phyloP scores from a whole-genome alignment of 2,888 invertebrate species.

The Sialis lutaria region DNA sequence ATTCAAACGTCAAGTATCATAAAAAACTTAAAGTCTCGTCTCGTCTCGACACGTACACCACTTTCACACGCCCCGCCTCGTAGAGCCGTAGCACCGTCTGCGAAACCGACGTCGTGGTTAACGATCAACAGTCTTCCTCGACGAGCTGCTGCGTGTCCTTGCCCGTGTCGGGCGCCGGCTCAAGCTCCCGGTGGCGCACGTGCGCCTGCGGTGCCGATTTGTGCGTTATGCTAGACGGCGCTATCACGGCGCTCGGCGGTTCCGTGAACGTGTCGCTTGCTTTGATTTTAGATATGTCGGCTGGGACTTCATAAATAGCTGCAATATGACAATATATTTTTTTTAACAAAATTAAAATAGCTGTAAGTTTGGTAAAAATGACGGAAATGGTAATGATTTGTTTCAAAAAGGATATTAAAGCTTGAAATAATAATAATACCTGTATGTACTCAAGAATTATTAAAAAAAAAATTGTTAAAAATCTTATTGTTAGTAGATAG shows the following conservation, averaged over 20 bases:
- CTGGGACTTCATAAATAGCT: conserved; percentile 71
- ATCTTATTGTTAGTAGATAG: no score
- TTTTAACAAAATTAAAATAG: no score
- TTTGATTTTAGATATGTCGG: conserved; percentile 49
- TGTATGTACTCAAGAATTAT: no score
- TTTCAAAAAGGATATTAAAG: no score
- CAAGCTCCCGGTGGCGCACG: conserved; percentile 59
- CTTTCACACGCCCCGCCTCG: background rate
- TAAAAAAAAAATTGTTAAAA: no score
- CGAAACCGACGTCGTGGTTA: conserved; percentile 2
- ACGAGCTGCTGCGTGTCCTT: conserved; percentile 84
- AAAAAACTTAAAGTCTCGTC: background rate
- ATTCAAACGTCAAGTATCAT: conserved; percentile 1
- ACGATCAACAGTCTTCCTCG: conserved; percentile 59
- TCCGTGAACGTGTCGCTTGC: conserved; percentile 35
- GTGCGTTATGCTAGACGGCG: conserved; percentile 69
- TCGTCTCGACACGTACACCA: background rate
- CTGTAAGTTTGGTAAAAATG: no score
- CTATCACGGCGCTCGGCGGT: conserved; percentile 55
- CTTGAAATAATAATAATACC: no score
- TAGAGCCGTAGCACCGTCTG: background rate
- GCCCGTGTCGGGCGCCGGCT: conserved; percentile 73
- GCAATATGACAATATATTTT: conserved; percentile 17
- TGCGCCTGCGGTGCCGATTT: conserved; percentile 49
- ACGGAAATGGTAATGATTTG: no score